Evolutionary conservation across 2,888 invertebrate genomes (phyloP).

Genomic region (Phanerotoma sp.): DNA sequence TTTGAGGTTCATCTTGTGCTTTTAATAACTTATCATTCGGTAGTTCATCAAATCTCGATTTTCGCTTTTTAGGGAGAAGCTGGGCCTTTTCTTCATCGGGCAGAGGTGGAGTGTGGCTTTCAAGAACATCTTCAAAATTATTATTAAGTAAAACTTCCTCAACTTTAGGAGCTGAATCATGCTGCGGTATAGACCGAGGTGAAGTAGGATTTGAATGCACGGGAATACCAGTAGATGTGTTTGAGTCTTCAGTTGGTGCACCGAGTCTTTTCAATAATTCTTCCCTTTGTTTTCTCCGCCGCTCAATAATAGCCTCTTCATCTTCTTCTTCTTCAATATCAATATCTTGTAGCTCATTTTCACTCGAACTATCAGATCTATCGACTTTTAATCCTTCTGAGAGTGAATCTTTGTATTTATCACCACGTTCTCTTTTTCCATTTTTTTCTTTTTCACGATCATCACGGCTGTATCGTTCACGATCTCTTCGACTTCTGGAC

Average conservation of each 20-base stretch:
- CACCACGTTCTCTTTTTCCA: slow-evolving; percentile 56
- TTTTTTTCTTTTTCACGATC: slow-evolving; percentile 57
- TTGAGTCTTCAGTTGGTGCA: slow-evolving; percentile 63
- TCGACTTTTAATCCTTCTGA: slow-evolving; percentile 77
- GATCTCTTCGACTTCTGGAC: slow-evolving; percentile 47
- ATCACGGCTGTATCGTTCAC: slow-evolving; percentile 51
- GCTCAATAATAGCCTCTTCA: slow-evolving; percentile 91
- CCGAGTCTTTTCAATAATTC: slow-evolving; percentile 74
- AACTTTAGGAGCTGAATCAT: slow-evolving; percentile 45
- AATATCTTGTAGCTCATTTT: slow-evolving; percentile 69
- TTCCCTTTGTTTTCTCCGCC: slow-evolving; percentile 82
- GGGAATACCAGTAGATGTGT: slow-evolving; percentile 48
- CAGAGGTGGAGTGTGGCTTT: slow-evolving; percentile 53
- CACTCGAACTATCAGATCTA: slow-evolving; percentile 68
- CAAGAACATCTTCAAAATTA: slow-evolving; percentile 49
- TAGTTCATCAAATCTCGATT: slow-evolving; percentile 43
- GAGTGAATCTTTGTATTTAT: slow-evolving; percentile 70
- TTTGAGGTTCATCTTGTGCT: slow-evolving; percentile 37
- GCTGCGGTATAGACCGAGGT: slow-evolving; percentile 33
- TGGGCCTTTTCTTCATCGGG: slow-evolving; percentile 48
- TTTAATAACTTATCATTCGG: slow-evolving; percentile 36
- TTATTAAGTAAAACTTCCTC: slow-evolving; percentile 49
- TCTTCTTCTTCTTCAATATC: slow-evolving; percentile 87
- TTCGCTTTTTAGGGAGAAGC: slow-evolving; percentile 42
- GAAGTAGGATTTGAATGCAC: slow-evolving; percentile 30